phyloP scores from a whole-genome alignment of 2,113 vertebrate genomes.

The Mobula birostris region DNA sequence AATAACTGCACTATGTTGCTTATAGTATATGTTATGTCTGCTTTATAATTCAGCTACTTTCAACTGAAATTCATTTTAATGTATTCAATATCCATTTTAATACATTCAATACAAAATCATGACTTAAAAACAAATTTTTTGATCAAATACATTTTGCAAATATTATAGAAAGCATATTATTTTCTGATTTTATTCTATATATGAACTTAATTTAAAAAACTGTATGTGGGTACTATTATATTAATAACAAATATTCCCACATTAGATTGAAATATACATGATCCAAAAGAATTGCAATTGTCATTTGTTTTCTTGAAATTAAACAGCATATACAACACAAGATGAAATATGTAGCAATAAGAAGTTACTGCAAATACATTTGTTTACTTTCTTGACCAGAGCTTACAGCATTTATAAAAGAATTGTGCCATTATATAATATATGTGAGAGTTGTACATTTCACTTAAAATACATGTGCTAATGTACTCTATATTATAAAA shows the following conservation, averaged over 20 bases:
- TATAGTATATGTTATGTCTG: not conserved
- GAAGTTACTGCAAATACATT: slow-evolving; percentile 6
- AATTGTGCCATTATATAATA: not conserved
- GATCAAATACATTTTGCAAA: not conserved
- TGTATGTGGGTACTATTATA: not conserved
- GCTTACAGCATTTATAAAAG: not conserved
- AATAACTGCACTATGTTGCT: not conserved
- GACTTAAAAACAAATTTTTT: not conserved
- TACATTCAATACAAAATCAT: not conserved
- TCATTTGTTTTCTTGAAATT: not conserved
- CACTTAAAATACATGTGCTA: not conserved
- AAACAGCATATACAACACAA: not conserved
- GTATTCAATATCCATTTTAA: too few relatives aligned
- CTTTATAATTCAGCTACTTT: not conserved
- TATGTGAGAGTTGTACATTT: not conserved
- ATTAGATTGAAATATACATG: not conserved
- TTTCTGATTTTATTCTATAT: not conserved
- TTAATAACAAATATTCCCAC: not conserved
- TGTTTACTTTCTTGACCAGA: not conserved
- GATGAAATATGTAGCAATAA: not conserved
- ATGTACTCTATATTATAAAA: not conserved
- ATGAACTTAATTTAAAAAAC: not conserved
- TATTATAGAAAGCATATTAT: not conserved
- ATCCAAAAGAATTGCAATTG: not conserved
- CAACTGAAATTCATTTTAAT: not conserved